Percentiles rank a stretch among this genome's conserved stretches.
Conservation (phyloP, 2,888 invertebrate species). For the Euclidia mi region DNA sequence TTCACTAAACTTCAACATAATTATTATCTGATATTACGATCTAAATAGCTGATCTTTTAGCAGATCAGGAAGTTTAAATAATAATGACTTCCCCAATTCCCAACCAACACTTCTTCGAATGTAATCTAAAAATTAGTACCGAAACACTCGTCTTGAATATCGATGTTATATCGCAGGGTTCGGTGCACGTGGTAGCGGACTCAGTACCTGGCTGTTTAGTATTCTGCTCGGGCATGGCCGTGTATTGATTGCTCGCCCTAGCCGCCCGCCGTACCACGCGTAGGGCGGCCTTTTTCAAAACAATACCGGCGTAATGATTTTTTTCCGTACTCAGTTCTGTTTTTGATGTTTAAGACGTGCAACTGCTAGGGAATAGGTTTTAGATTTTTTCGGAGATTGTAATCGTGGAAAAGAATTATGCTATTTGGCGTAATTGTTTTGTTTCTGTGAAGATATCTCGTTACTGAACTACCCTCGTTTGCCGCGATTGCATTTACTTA, state of each 20-base stretch:
- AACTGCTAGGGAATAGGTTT: constrained; percentile 29
- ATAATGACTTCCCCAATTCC: constrained; percentile 8
- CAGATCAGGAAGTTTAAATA: constrained; percentile 2
- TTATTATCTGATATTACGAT: too few species aligned
- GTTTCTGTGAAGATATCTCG: neutral
- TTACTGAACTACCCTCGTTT: too few species aligned
- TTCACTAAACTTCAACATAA: too few species aligned
- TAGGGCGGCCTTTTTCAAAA: constrained; percentile 85
- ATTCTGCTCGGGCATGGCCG: constrained; percentile 91
- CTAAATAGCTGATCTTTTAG: too few species aligned
- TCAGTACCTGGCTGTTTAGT: constrained; percentile 84
- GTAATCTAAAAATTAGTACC: constrained; percentile 56
- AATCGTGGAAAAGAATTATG: constrained; percentile 4
- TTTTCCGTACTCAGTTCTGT: constrained; percentile 57
- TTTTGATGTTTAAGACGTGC: constrained; percentile 58
- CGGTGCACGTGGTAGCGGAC: constrained; percentile 55
- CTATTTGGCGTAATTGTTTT: neutral
- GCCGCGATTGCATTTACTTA: too few species aligned
- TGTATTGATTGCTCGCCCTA: constrained; percentile 91
- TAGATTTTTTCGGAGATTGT: constrained; percentile 36
- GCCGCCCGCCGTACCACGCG: constrained; percentile 65
- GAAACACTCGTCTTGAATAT: constrained; percentile 50
- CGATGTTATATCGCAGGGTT: constrained; percentile 46
- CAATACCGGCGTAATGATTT: constrained; percentile 74
- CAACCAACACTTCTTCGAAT: constrained; percentile 18